Evolutionary conservation across 92 coral and sea anemone genomes (phyloP).

Genomic region (Parazoanthus darwini): DNA sequence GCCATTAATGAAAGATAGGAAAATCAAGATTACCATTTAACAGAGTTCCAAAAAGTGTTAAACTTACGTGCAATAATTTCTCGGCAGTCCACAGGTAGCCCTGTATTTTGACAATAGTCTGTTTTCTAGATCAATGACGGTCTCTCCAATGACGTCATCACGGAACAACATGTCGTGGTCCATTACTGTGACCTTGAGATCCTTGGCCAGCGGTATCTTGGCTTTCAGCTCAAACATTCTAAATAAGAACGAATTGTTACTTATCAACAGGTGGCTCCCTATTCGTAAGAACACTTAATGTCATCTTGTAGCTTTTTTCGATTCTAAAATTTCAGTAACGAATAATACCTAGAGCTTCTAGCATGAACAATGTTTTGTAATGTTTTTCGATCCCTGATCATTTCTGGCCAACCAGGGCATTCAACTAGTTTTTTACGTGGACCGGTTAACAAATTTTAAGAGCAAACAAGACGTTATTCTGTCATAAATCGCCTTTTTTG

Average conservation of each 20-base stretch:
- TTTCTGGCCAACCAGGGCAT: no score
- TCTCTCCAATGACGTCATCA: slow-evolving; percentile 94
- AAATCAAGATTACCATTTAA: background rate
- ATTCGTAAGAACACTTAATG: background rate
- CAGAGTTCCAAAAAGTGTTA: background rate
- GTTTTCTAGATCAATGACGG: slow-evolving; percentile 91
- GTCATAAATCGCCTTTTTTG: no score
- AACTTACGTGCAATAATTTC: slow-evolving; percentile 86
- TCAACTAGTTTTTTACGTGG: no score
- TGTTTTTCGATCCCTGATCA: no score
- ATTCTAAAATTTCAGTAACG: background rate
- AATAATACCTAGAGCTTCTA: background rate
- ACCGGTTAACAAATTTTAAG: no score
- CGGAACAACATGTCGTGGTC: slow-evolving; percentile 84
- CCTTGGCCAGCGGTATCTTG: slow-evolving; percentile 85
- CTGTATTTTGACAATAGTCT: slow-evolving; percentile 77
- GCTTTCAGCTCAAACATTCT: slow-evolving; percentile 96
- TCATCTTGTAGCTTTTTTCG: background rate
- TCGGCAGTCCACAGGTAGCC: slow-evolving; percentile 88
- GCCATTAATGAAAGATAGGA: background rate
- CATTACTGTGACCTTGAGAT: slow-evolving; percentile 86
- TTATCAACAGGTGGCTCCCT: slow-evolving; percentile 10
- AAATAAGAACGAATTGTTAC: background rate
- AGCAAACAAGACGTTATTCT: no score
- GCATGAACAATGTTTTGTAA: no score